These are phyloP conservation scores for Operophtera brumata DNA, from an alignment of 2,888 invertebrate species.

Conservation along the genomic window DNA sequence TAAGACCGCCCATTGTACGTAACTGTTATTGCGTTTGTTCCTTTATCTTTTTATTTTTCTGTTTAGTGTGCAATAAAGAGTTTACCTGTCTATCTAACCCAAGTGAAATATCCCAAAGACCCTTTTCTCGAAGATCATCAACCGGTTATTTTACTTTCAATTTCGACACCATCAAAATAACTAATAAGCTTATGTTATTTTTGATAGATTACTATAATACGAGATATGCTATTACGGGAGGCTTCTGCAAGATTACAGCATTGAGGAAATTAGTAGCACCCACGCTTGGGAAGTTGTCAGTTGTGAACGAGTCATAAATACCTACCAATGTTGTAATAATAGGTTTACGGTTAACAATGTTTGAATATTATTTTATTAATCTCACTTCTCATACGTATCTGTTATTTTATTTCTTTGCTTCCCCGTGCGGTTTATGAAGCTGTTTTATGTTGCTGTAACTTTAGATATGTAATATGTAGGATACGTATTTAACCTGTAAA, in stretches of 20 bases:
- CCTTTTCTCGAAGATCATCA: background rate
- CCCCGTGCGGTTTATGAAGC: too few species aligned
- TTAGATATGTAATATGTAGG: too few species aligned
- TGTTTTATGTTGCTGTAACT: too few species aligned
- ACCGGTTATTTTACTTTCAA: background rate
- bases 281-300: constrained; percentile 31
- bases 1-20: too few species aligned
- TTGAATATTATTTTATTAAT: constrained; percentile 4
- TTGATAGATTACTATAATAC: constrained; percentile 17
- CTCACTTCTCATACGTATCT: too few species aligned
- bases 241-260: constrained; percentile 36
- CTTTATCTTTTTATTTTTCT: too few species aligned
- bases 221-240: constrained; percentile 16
- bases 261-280: constrained; percentile 48
- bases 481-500: too few species aligned
- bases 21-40: too few species aligned
- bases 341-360: background rate
- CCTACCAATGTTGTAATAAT: constrained; percentile 9
- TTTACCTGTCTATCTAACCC: too few species aligned
- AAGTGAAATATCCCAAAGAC: background rate
- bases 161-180: background rate
- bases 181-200: background rate
- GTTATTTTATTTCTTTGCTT: too few species aligned
- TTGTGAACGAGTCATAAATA: constrained; percentile 39
- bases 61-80: too few species aligned